Base-by-base conservation (phyloP, 2,888 invertebrate species). In the Ryuthela nishihirai region DNA sequence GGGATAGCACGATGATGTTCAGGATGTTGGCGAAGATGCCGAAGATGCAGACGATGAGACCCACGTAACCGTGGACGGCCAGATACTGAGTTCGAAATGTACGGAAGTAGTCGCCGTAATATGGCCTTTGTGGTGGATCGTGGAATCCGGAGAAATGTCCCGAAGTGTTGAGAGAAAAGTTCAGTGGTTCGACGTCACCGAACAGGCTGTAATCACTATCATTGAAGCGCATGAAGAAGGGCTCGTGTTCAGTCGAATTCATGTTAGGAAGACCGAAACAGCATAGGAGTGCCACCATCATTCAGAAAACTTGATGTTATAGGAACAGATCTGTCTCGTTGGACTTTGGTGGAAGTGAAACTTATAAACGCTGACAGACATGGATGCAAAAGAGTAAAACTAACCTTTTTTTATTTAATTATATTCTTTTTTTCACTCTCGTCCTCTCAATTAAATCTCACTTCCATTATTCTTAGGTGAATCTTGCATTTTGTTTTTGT, bases 1-100 rank as follows among this genome's bases (percentile, higher is more conserved):
- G 82, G 7, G 92, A 87, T 47, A 95, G 79, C 10, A 95, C 91
- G 35, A 88, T 85, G 63, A 95, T 88, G 76, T 94, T 95, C 69
- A 94, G 81, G n/a, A 87, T 82, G 74, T 94, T 95, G 54, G 92
- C 88, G 35, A 92, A 82, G 35, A 90, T 88, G 43, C 94, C 94
- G 71, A 93, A 85, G 48, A 89, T 78, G 75, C 94, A 94, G 63
- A 95, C 90, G 47, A 87, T 78, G 34, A 93, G 78, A 60, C 89
- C 88, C 48, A 88, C 81, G 74, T 88, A 88, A 34, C 93, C 93
- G 72, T 95, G 94, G 52, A 87, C 73, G 18, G 81, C 78, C 58
- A 82, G 80, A 76, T 89, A 90, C 53, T 80, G 80, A 67, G 74
- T 77, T 70, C 82, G 79, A 72, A 86, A 84, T 62, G 78, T 73